Evolutionary conservation across 1,140 invertebrate species (phyloP).

Genomic region (Hyles vespertilio): DNA sequence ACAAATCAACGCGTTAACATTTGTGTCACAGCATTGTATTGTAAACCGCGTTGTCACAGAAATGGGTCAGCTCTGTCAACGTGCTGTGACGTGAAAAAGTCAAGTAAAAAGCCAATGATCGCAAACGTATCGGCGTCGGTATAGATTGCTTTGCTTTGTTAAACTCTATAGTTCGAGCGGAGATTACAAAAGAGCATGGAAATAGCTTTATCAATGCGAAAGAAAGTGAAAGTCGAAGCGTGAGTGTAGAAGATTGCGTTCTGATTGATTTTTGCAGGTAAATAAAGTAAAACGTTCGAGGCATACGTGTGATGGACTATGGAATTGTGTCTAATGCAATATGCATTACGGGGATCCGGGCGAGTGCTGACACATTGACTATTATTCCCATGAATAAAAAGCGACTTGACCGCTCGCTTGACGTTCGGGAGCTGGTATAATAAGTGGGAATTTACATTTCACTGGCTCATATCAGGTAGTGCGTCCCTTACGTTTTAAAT

Average conservation of each 20-base stretch:
- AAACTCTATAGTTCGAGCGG: no score
- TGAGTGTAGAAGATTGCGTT: constrained; percentile 4
- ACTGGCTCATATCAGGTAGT: constrained; percentile 27
- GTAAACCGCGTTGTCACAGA: no score
- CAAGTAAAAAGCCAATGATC: no score
- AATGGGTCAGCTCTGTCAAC: no score
- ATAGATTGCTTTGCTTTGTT: no score
- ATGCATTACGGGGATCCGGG: constrained; percentile 16
- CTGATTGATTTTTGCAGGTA: constrained; percentile 4
- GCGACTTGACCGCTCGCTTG: constrained; percentile 37
- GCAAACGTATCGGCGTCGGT: no score
- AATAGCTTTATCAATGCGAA: no score
- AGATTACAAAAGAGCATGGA: no score
- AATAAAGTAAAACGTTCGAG: constrained; percentile 5
- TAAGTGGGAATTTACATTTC: constrained; percentile 48
- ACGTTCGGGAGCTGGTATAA: constrained; percentile 47
- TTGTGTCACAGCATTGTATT: no score
- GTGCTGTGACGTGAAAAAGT: no score
- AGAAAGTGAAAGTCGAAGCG: constrained; percentile 3
- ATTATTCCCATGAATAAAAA: constrained; percentile 56
- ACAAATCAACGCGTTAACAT: no score
- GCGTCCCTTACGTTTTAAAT: constrained; percentile 25
- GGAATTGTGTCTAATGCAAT: constrained; percentile 22
- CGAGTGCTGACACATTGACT: constrained; percentile 45
- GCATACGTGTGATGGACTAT: not conserved